A percentile compares a stretch with the other conserved stretches of the same genome.
phyloP scores from a whole-genome alignment of 1,140 invertebrate species.

The Sycophila sp. region DNA sequence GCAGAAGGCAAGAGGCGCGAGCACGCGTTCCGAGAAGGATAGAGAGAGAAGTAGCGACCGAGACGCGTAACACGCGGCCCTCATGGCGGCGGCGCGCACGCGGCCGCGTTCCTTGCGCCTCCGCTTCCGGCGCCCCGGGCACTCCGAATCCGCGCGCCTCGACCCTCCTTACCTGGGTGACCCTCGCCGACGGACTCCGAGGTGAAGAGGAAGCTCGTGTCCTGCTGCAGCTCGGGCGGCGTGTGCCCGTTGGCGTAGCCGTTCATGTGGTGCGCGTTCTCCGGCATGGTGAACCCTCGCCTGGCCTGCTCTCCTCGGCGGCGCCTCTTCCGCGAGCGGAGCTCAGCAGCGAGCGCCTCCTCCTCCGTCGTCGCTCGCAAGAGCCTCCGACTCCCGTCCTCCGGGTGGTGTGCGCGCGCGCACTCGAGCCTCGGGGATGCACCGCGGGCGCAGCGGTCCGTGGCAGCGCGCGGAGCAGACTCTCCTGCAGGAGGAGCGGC shows the following conservation, averaged over 20 bases:
- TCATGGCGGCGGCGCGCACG: not conserved
- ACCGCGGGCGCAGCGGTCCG: not conserved
- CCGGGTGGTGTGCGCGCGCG: not conserved
- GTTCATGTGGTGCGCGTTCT: slow-evolving; percentile 77
- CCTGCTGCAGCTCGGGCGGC: slow-evolving; percentile 79
- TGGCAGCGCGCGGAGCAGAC: not conserved
- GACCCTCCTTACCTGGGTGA: slow-evolving; percentile 94
- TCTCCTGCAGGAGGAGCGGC: not conserved
- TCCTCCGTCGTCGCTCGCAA: not conserved
- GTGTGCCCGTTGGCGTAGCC: slow-evolving; percentile 81
- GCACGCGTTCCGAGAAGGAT: not conserved
- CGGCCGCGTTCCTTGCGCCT: too few relatives aligned
- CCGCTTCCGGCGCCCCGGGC: not conserved
- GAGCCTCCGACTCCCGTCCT: not conserved
- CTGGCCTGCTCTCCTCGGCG: not conserved
- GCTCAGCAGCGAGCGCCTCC: not conserved
- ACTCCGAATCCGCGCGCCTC: not conserved
- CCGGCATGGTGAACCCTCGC: slow-evolving; percentile 73
- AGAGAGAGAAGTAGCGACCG: not conserved
- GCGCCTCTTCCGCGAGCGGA: not conserved
- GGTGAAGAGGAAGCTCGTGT: slow-evolving; percentile 94
- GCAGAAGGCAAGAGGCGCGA: not conserved
- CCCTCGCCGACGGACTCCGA: slow-evolving; percentile 99
- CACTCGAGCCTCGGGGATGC: not conserved
- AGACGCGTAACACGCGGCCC: not conserved